These are phyloP conservation scores for Zonotrichia leucophrys DNA, from an alignment of 2,113 vertebrate species.

Conservation along the genomic window DNA sequence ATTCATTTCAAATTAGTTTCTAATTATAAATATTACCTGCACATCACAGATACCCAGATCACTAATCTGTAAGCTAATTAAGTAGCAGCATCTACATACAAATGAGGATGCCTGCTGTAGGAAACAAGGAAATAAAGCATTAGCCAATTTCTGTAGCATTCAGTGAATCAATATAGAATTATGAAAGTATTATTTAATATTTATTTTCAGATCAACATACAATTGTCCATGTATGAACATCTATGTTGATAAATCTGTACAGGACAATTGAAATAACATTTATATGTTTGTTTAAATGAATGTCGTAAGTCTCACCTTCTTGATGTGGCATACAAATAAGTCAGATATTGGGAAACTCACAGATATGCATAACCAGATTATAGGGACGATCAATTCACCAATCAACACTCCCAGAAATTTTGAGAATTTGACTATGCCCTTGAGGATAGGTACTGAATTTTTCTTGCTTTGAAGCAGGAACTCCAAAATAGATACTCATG, in stretches of 20 bases:
- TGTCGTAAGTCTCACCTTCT: not conserved
- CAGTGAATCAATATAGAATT: not conserved
- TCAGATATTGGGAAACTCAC: not conserved
- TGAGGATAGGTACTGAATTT: not conserved
- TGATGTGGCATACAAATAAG: not conserved
- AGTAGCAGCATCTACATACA: not conserved
- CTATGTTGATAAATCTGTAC: not conserved
- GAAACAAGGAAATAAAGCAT: not conserved
- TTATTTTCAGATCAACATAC: not conserved
- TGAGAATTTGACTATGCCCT: not conserved
- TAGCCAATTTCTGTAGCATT: not conserved
- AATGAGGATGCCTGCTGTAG: not conserved
- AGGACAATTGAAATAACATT: not conserved
- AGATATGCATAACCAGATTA: not conserved
- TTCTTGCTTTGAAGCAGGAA: not conserved
- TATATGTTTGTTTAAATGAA: not conserved
- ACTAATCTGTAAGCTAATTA: conserved; percentile 43
- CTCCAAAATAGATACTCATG: not conserved
- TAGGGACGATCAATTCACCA: not conserved
- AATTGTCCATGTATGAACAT: not conserved
- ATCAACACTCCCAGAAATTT: not conserved
- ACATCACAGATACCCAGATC: not conserved
- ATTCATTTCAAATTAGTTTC: conserved; percentile 23
- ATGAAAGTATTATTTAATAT: not conserved
- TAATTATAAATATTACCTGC: conserved; percentile 35